Conservation (phyloP, 2,113 vertebrate genomes). For the Platichthys flesus region DNA sequence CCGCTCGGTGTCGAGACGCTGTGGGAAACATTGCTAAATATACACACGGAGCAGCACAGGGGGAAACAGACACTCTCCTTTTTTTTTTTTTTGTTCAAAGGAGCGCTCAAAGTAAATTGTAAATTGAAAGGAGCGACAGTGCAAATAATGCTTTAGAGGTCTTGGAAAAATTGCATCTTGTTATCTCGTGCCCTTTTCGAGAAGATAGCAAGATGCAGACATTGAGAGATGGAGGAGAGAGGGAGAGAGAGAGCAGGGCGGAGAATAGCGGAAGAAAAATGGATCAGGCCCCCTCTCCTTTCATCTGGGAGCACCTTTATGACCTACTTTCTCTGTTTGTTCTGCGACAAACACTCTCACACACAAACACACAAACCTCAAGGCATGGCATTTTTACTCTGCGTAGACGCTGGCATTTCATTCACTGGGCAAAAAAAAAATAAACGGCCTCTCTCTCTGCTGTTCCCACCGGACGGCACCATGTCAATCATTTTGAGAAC, state of each 20-base stretch:
- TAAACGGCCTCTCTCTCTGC: conserved; percentile 15
- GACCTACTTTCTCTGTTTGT: conserved; percentile 78
- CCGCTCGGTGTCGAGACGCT: conserved; percentile 59
- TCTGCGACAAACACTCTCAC: conserved; percentile 60
- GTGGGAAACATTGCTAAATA: conserved; percentile 80
- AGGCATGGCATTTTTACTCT: conserved; percentile 65
- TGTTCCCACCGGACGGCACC: conserved; percentile 57
- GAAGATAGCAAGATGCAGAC: conserved; percentile 17
- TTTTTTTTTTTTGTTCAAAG: conserved; percentile 38
- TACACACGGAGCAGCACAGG: conserved; percentile 65
- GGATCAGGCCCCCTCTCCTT: conserved; percentile 49
- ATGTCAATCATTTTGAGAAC: conserved; percentile 53
- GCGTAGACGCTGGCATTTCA: conserved; percentile 49
- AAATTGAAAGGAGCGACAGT: conserved; percentile 53
- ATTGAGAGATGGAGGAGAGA: conserved; percentile 21
- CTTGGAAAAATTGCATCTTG: conserved; percentile 2
- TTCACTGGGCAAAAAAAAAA: conserved; percentile 37
- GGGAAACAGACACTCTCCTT: conserved; percentile 65
- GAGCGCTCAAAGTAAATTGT: conserved; percentile 62
- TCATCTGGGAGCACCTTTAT: conserved; percentile 74
- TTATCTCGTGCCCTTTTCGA: conserved; percentile 31
- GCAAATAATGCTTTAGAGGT: conserved; percentile 51
- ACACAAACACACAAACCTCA: conserved; percentile 56
- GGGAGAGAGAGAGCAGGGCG: conserved; percentile 33
- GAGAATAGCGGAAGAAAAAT: conserved; percentile 30